Conservation (phyloP, 2,888 invertebrate genomes). For the Dryococelus australis region DNA sequence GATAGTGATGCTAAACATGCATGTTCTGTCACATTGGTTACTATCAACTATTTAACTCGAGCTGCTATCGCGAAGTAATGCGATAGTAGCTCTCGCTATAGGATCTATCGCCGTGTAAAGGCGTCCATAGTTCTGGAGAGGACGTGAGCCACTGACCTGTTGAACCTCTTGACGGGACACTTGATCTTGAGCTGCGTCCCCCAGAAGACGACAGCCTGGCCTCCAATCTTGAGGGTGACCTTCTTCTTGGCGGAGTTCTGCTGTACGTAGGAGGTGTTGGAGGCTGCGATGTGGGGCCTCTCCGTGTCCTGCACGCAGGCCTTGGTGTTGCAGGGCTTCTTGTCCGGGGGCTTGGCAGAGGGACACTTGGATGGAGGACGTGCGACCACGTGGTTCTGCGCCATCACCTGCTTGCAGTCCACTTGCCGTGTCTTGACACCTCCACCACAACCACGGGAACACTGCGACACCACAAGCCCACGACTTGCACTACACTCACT, state of each 20-base stretch:
- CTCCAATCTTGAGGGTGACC: constrained; percentile 85
- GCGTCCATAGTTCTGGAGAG: too few relatives aligned
- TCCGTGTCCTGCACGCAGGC: constrained; percentile 77
- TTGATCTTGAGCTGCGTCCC: constrained; percentile 93
- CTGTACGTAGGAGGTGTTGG: constrained; percentile 84
- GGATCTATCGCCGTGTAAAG: too few relatives aligned
- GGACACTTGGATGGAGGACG: constrained; percentile 79
- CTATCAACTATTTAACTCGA: too few relatives aligned
- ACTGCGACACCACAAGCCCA: constrained; percentile 60
- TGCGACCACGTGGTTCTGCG: constrained; percentile 88
- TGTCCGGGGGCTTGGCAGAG: constrained; percentile 75
- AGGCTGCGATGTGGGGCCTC: constrained; percentile 77
- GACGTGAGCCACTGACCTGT: constrained; percentile 56
- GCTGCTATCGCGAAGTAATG: too few relatives aligned
- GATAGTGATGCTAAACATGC: too few relatives aligned
- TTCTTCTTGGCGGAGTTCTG: constrained; percentile 82
- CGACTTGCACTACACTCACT: too few relatives aligned
- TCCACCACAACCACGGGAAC: constrained; percentile 91
- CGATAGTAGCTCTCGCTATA: too few relatives aligned
- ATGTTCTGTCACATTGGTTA: too few relatives aligned
- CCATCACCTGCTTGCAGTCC: constrained; percentile 89
- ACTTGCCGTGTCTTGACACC: constrained; percentile 86
- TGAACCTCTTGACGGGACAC: constrained; percentile 85
- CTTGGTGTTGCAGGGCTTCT: constrained; percentile 85
- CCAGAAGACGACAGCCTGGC: constrained; percentile 87